Percentiles rank a stretch among this genome's conserved stretches.
These are phyloP conservation scores for Rhinolophus ferrumequinum DNA, from an alignment of 2,113 vertebrate species.

Conservation along the genomic window DNA sequence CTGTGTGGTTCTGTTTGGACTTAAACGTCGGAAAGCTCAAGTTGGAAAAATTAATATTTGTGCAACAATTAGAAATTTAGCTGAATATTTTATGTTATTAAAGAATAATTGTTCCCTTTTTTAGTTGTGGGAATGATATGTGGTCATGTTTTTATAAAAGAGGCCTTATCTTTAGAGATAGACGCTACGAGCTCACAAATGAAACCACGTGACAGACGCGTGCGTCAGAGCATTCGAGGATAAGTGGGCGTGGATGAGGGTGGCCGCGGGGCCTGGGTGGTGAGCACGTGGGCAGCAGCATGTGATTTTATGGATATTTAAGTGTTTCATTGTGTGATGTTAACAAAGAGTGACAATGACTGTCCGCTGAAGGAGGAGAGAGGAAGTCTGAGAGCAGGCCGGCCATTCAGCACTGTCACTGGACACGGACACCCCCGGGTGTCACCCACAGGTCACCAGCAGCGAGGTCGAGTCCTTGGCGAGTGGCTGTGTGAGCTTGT, in stretches of 20 bases:
- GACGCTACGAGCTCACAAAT: neutral
- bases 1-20: neutral
- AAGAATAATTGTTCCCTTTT: neutral
- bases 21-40: neutral
- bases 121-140: too few relatives aligned
- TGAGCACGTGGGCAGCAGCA: too few relatives aligned
- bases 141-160: neutral
- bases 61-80: neutral
- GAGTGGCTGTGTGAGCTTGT: too few relatives aligned
- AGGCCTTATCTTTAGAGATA: neutral
- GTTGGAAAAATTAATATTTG: neutral
- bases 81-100: neutral
- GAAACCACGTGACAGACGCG: too few relatives aligned
- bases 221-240: accelerated
- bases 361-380: too few relatives aligned
- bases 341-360: neutral
- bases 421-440: too few relatives aligned
- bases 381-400: too few relatives aligned
- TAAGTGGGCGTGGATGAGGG: too few relatives aligned
- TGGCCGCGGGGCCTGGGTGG: too few relatives aligned
- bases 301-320: neutral
- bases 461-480: too few relatives aligned
- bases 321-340: neutral
- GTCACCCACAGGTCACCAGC: too few relatives aligned
- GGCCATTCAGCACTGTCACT: too few relatives aligned